Conservation (phyloP, 2,113 vertebrate genomes). For the Centropristis striata region DNA sequence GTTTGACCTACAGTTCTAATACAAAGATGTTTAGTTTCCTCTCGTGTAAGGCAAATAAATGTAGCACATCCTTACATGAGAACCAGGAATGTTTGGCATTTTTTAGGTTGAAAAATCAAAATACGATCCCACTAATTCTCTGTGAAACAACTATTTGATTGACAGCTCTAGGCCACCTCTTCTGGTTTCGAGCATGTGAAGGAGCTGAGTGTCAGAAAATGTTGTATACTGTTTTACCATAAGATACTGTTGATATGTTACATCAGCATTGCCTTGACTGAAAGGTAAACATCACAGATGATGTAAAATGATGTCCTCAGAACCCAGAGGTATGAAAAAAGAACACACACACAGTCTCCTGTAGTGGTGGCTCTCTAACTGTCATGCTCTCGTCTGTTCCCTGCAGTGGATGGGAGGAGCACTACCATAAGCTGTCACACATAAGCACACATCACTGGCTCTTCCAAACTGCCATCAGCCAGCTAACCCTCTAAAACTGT, state of each 20-base stretch:
- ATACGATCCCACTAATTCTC: not conserved
- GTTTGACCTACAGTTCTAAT: not conserved
- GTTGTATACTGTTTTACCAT: not conserved
- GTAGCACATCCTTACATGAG: not conserved
- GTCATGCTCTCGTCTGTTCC: slow-evolving; percentile 32
- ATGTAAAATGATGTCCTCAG: slow-evolving; percentile 11
- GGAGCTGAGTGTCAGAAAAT: too few species aligned
- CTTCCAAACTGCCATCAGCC: slow-evolving; percentile 67
- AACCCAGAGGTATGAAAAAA: slow-evolving; percentile 29
- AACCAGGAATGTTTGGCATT: not conserved
- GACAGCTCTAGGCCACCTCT: too few species aligned
- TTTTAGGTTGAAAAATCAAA: slow-evolving; percentile 14
- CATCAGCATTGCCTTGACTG: not conserved
- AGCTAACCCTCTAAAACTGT: slow-evolving; percentile 77
- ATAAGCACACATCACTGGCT: slow-evolving; percentile 72
- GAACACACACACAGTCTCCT: slow-evolving; percentile 36
- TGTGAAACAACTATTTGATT: not conserved
- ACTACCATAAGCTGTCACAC: slow-evolving; percentile 66
- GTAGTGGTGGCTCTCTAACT: slow-evolving; percentile 23
- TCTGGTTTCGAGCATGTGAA: too few species aligned
- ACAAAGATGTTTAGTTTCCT: not conserved
- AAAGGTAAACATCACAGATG: not conserved
- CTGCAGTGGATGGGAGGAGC: slow-evolving; percentile 57
- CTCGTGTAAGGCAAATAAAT: not conserved
- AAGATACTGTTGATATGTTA: not conserved